Evolutionary conservation across 1,140 invertebrate species (phyloP).

Genomic region (Halesus radiatus): DNA sequence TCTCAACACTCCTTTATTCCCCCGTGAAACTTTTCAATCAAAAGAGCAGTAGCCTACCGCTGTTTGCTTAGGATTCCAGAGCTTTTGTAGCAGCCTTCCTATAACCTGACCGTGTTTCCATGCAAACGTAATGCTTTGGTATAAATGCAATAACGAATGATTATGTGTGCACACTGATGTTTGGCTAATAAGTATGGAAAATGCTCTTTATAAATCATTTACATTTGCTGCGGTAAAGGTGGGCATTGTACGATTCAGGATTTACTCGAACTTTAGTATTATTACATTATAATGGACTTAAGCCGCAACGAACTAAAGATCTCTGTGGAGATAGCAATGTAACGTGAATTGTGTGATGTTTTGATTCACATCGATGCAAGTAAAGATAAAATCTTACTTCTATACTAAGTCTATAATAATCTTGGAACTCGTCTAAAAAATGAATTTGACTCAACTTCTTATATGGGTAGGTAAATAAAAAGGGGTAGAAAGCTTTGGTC

Average conservation of each 20-base stretch:
- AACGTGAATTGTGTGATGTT: too few species aligned
- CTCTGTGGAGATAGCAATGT: too few species aligned
- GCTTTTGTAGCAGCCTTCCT: background rate
- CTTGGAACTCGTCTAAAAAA: too few species aligned
- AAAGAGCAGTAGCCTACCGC: conserved; percentile 23
- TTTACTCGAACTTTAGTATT: background rate
- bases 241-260: background rate
- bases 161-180: conserved; percentile 5
- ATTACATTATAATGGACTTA: too few species aligned
- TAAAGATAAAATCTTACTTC: too few species aligned
- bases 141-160: background rate
- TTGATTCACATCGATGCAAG: too few species aligned
- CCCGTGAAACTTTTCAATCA: conserved; percentile 14
- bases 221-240: background rate
- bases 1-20: conserved; percentile 9
- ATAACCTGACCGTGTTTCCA: conserved; percentile 5
- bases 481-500: too few species aligned
- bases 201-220: background rate
- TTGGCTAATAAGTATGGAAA: background rate
- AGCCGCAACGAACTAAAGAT: too few species aligned
- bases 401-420: too few species aligned
- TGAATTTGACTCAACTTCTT: too few species aligned
- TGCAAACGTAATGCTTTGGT: conserved; percentile 17
- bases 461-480: too few species aligned
- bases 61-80: conserved; percentile 31